A percentile compares a stretch with the other conserved stretches of the same genome.
Evolutionary conservation across 2,888 invertebrate species (phyloP).

Genomic region (Orgyia antiqua): DNA sequence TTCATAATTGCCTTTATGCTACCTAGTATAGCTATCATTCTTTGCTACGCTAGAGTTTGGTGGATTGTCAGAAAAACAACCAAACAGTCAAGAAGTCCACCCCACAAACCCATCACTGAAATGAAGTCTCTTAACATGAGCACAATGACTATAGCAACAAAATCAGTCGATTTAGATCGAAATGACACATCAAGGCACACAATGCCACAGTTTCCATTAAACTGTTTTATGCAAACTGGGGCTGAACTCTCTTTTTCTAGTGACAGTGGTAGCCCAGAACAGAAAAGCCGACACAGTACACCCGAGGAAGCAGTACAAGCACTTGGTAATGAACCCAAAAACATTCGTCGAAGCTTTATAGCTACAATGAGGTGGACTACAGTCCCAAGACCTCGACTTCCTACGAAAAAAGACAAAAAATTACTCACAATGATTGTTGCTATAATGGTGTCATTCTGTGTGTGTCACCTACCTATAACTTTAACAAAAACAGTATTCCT

Average conservation of each 20-base stretch:
- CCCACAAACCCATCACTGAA: constrained; percentile 30
- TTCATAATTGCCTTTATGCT: constrained; percentile 90
- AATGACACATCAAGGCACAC: constrained; percentile 25
- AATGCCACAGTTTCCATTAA: constrained; percentile 14
- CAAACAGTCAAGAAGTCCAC: constrained; percentile 70
- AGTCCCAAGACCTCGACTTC: constrained; percentile 77
- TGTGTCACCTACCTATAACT: constrained; percentile 95
- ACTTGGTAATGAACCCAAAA: constrained; percentile 34
- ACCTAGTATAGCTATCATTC: constrained; percentile 89
- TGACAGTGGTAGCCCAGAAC: constrained; percentile 38
- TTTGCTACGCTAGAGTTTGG: constrained; percentile 90
- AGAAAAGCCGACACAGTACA: constrained; percentile 39
- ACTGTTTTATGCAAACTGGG: constrained; percentile 31
- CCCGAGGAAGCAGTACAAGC: constrained; percentile 34
- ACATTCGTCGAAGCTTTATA: constrained; percentile 42
- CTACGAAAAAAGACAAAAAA: constrained; percentile 86
- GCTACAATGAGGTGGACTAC: constrained; percentile 51
- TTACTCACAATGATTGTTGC: constrained; percentile 92
- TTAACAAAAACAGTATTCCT: constrained; percentile 87
- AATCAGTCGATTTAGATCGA: constrained; percentile 17
- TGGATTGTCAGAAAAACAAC: constrained; percentile 86
- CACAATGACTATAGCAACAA: constrained; percentile 18
- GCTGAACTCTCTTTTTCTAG: constrained; percentile 43
- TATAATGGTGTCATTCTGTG: constrained; percentile 91
- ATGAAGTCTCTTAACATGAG: constrained; percentile 43